Evolutionary conservation across 2,797 vertebrate genomes (phyloP).

Genomic region (Otolemur crassicaudatus): DNA sequence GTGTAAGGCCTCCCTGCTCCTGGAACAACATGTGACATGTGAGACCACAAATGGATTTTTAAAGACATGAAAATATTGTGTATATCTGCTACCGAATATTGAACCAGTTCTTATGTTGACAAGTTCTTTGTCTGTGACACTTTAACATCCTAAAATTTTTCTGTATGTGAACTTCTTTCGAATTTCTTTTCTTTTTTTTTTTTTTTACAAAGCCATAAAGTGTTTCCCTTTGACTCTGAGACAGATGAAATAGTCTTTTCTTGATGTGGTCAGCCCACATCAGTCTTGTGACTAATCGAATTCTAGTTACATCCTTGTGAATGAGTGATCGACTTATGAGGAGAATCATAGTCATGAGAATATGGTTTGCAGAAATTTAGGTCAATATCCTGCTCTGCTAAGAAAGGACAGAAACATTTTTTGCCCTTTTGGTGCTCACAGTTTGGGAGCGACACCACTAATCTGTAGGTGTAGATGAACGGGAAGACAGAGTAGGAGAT

Average conservation of each 20-base stretch:
- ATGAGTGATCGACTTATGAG: neutral
- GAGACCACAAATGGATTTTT: neutral
- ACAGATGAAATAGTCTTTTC: neutral
- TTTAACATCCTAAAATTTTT: neutral
- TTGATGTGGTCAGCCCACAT: neutral
- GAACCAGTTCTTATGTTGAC: neutral
- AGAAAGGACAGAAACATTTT: neutral
- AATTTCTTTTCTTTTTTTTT: neutral
- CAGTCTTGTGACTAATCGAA: neutral
- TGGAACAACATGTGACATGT: neutral
- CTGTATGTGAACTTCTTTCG: neutral
- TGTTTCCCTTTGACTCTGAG: neutral
- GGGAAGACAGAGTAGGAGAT: neutral
- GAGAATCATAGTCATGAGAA: neutral
- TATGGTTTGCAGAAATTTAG: neutral
- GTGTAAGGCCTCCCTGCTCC: neutral
- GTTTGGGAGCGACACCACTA: neutral
- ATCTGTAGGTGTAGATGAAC: neutral
- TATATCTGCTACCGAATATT: neutral
- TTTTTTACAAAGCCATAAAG: neutral
- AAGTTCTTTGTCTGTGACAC: neutral
- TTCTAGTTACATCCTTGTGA: neutral
- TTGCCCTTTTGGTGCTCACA: neutral
- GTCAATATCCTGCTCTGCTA: neutral
- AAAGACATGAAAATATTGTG: neutral